A percentile compares a stretch with the other conserved stretches of the same genome.
phyloP scores from a whole-genome alignment of 92 coral and sea anemone species.

The Zoanthus gigantus region DNA sequence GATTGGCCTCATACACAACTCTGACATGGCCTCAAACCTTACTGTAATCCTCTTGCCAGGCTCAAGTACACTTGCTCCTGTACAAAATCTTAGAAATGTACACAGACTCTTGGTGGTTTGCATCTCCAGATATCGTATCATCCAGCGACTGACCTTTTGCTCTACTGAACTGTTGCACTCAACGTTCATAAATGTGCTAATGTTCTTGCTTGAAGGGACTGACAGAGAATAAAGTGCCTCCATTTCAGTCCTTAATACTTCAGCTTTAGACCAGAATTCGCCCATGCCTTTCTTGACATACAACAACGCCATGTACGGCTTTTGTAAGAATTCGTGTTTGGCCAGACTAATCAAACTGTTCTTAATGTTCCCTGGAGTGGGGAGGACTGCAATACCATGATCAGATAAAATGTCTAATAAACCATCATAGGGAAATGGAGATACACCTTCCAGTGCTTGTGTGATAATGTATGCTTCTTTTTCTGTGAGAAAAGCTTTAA shows the following conservation, averaged over 20 bases:
- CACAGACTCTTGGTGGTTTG: conserved; percentile 33
- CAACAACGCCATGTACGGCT: not conserved
- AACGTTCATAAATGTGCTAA: conserved; percentile 23
- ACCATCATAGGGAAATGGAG: not conserved
- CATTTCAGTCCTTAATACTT: conserved; percentile 19
- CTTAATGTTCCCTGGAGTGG: conserved; percentile 6
- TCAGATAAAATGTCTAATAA: not conserved
- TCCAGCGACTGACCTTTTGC: conserved; percentile 47
- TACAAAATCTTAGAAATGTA: conserved; percentile 49
- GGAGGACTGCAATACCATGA: conserved; percentile 14
- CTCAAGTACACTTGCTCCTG: conserved; percentile 27
- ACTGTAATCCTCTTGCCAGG: conserved; percentile 39
- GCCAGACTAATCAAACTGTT: not conserved
- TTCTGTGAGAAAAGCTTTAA: not conserved
- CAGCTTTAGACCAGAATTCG: not conserved
- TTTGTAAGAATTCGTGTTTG: not conserved
- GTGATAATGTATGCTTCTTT: conserved; percentile 2
- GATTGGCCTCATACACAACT: not conserved
- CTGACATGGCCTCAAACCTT: conserved; percentile 50
- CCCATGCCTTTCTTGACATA: not conserved
- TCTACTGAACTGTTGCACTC: not conserved
- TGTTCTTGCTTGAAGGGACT: conserved; percentile 30
- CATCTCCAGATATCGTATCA: conserved; percentile 32
- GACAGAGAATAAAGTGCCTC: conserved; percentile 31
- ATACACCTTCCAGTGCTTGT: conserved; percentile 10